phyloP scores from a whole-genome alignment of 2,797 vertebrate species.

The Stomatorhinus walkeri region DNA sequence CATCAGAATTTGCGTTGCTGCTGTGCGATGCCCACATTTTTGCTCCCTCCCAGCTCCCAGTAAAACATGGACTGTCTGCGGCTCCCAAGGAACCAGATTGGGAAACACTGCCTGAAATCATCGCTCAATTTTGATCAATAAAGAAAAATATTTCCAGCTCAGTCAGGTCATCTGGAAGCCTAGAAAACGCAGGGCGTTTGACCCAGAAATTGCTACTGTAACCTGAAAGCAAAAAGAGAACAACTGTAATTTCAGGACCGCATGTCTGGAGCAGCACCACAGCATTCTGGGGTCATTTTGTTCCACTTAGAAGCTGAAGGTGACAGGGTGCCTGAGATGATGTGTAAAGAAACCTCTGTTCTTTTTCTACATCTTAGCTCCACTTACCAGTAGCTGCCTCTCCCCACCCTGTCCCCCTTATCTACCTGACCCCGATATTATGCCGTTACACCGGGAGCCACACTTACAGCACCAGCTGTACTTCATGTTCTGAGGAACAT shows the following conservation, averaged over 20 bases:
- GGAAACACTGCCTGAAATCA: background rate
- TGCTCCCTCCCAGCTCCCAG: background rate
- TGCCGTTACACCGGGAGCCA: background rate
- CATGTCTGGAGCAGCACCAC: background rate
- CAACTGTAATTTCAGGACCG: background rate
- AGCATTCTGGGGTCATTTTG: background rate
- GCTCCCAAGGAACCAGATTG: background rate
- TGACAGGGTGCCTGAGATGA: background rate
- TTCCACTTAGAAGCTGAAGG: background rate
- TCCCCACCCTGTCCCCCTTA: background rate
- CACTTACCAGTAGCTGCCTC: background rate
- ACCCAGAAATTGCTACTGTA: conserved; percentile 5
- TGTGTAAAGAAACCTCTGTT: background rate
- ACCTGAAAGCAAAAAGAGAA: background rate
- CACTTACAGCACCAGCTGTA: background rate
- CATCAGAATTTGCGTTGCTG: background rate
- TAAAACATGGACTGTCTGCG: background rate
- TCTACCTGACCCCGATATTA: background rate
- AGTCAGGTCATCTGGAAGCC: background rate
- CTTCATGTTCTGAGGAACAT: background rate
- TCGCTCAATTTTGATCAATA: background rate
- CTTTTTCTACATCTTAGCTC: background rate
- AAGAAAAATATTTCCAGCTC: background rate
- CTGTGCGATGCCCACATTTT: background rate
- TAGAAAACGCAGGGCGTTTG: background rate